Evolutionary conservation across 2,113 vertebrate species (phyloP), one percentile per base, ranked within the genome.

Genomic region (Cyrtonyx montezumae): DNA sequence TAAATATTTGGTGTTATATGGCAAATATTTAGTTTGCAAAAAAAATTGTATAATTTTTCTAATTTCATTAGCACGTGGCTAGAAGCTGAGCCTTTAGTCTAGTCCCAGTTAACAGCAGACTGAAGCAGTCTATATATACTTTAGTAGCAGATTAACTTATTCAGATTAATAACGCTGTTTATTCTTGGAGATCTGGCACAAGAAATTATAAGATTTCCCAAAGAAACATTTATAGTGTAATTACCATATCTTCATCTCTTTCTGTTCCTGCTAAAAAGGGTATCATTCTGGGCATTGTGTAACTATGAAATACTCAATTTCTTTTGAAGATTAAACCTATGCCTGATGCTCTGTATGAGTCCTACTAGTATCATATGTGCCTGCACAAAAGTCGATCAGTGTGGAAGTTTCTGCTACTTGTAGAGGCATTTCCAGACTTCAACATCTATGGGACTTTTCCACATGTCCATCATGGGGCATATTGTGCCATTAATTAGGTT

Each of bases 21-120:
- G 75, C 85, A 96, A 95, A 96, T 97, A 96, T 48, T 96, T 97
- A 92, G 88, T 97, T 97, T 97, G 90, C 86, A 95, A 95, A 96
- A 81, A 95, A 78, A 87, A 10, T 61, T 90, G 80, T 97, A 68
- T 96, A 46, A 85, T 93, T 94, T 97, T 97, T 97, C 80, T 20
- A 95, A 96, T 93, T 94, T 43, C 96, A 94, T 96, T 97, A 96
- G 53, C 2, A 1, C 93, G 68, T 92, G 88, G 87, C 93, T 95
- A 92, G 90, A 96, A 97, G 79, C 93, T 95, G 92, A 94, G 63
- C 84, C 91, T 69, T 92, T 91, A 95, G 74, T 91, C 53, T 87
- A 90, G 49, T 90, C 83, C 87, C 49, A 84, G 14, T 93, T 95
- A 93, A 95, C 85, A 94, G 83, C 68, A 90, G 95, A 89, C 92